phyloP scores from a whole-genome alignment of 2,113 vertebrate species.

The Cariama cristata region DNA sequence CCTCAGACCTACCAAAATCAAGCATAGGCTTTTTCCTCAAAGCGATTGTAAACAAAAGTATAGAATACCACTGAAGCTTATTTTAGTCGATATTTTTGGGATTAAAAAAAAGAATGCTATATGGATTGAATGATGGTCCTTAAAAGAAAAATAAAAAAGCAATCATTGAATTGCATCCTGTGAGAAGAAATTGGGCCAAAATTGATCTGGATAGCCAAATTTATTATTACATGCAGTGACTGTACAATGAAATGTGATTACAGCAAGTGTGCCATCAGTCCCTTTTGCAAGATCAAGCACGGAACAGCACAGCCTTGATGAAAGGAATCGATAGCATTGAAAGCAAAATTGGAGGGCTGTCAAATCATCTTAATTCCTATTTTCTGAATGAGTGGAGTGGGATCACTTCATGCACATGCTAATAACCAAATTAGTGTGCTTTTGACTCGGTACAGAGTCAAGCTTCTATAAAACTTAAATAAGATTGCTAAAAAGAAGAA shows the following conservation, averaged over 20 bases:
- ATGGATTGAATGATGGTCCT: not conserved
- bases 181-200: slow-evolving; percentile 69
- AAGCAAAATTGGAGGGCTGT: slow-evolving; percentile 83
- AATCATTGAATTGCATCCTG: slow-evolving; percentile 62
- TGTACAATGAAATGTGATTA: slow-evolving; percentile 77
- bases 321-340: slow-evolving; percentile 82
- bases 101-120: not conserved
- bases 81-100: not conserved
- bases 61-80: not conserved
- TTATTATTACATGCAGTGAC: slow-evolving; percentile 74
- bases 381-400: slow-evolving; percentile 75
- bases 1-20: not conserved
- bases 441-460: slow-evolving; percentile 43
- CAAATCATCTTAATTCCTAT: slow-evolving; percentile 81
- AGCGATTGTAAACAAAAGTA: not conserved
- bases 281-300: slow-evolving; percentile 66
- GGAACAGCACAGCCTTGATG: slow-evolving; percentile 67
- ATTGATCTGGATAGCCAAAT: slow-evolving; percentile 77
- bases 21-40: not conserved
- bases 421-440: slow-evolving; percentile 80
- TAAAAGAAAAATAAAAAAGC: slow-evolving; percentile 31
- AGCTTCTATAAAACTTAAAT: slow-evolving; percentile 6
- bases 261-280: slow-evolving; percentile 63
- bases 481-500: not conserved
- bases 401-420: slow-evolving; percentile 69